Evolutionary conservation across 2,888 invertebrate genomes (phyloP), one percentile per base, ranked within the genome.

Genomic region (Antheraea assamensis): DNA sequence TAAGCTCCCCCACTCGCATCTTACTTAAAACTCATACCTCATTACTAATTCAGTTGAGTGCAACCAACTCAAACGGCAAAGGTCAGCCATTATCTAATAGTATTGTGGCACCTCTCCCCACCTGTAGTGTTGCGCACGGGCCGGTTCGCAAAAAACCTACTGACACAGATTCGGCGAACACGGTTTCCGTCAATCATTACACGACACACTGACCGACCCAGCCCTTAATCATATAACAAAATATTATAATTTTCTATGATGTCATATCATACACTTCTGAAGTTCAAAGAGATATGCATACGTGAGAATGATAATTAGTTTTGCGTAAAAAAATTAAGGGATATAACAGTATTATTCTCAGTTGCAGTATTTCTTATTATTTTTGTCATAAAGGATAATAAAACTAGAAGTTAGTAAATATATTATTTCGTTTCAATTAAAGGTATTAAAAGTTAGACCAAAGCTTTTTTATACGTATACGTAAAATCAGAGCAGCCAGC

Each of bases 41-140:
- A 64, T 64, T 64, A 64, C 61, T 64, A 17, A 64, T 64, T 35
- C 68, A 31, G 35, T 21, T 2, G 68, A 35, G 68, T 70, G 42
- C n/a, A 70, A 42, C 21, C 55, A 73, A 55, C 66, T 55, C 31
- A 86, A 79, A 85, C 80, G 83, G 82, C 84, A 90, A 90, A 92
- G 92, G 92, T 92, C 92, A 89, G 31, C 78, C 81, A 81, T 92
- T 92, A 92, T 91, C 89, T 91, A 92, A 92, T 83, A 83, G 77
- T 79, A 82, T 86, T 85, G 86, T 87, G 74, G 78, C 71, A 75
- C 72, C 61, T 74, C 71, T 74, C 77, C 76, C 76, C 77, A 77
- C 79, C 79, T 74, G 76, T 70, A 71, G 77, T 64, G 55, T 82
- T 84, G 82, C 85, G 85, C 82, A 80, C 80, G 84, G 83, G 82